Base-by-base conservation (phyloP, 2,797 vertebrate genomes). In the Amblyraja radiata region DNA sequence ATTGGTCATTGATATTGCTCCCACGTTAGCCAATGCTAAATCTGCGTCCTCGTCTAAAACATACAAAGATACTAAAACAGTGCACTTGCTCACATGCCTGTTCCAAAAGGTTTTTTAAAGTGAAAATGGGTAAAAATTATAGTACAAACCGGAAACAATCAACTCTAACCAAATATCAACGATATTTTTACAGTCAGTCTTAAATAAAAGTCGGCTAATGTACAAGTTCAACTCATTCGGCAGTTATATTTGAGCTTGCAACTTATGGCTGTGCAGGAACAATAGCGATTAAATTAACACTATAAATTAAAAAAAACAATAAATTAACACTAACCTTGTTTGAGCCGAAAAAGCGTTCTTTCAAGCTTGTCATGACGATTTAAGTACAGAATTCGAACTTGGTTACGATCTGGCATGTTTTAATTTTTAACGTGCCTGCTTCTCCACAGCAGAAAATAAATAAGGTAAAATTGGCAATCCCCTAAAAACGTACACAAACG, bases 321-420 rank as follows among this genome's bases (percentile, higher is more conserved):
- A 32, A 65, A 36, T 65, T 65, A 65, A 36, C 84, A 88, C 96
- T 80, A 95, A 99, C 99, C 98, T 97, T 99, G 98, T 93, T 99
- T 97, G 4, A 99, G 97, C 94, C 98, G 96, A 96, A 99, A 99
- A 93, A 99, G 97, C 21, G 97, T 98, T 95, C 97, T 97, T 93
- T 99, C 98, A 92, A 98, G 95, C 93, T 97, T 98, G 94, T 99
- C 98, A 97, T 98, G 98, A 94, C 98, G 97, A 93, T 96, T 96
- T 88, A 99, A 97, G 94, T 97, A 95, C 92, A 98, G 96, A 94
- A 98, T 96, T 94, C 98, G 94, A 93, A 97, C 97, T 95, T 76
- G 68, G 14, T 92, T 92, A 7, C 21, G 23, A 28, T 6, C 39
- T 7, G 46, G 32, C 90, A 92, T 92, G 18, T 74, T 36, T 36